Base-by-base conservation (phyloP, 2,797 vertebrate genomes). In the Gymnothorax reevesii region DNA sequence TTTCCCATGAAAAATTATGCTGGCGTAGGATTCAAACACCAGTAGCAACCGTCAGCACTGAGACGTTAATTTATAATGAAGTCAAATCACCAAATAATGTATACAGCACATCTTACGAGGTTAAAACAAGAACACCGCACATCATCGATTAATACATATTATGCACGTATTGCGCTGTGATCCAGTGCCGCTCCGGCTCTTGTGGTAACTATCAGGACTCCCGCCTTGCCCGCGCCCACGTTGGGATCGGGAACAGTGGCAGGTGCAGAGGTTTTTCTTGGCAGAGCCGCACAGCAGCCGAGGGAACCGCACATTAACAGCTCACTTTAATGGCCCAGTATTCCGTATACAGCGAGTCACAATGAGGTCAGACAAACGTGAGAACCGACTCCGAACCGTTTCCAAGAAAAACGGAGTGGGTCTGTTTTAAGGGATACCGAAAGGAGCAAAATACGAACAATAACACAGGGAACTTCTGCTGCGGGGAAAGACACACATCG, bases 211-310 rank as follows among this genome's bases (percentile, higher is more conserved):
- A 77, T 13, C 73, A 27, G 73, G 73, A 17, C 73, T 20, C 52
- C 73, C 42, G 8, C 73, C 42, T 52, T 5, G 73, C 33, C 71
- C 71, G 71, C 42, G 71, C 71, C 33, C 71, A 49, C 3, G 42
- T 17, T 52, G 69, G 66, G 69, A 13, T 27, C 13, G 69, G 69
- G 25, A 73, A 33, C 69, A 22, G 69, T 3, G 25, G 73, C 73
- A 77, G 73, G 73, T 77, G 73, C 33, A 17, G 42, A 77, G 73
- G 73, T 77, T 77, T 77, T 33, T 77, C 52, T 77, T 77, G 73
- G 73, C 73, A 77, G 73, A 52, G 12, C 13, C 13, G 73, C 33
- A 22, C 33, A 52, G 33, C 69, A 7, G 15, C 73, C 15, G 73
- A 77, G 73, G 73, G 52, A 77, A 77, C 73, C 8, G 42, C 73